Conservation (phyloP, 53 echinoderm and acorn worm species). For the Zoroaster sp. region DNA sequence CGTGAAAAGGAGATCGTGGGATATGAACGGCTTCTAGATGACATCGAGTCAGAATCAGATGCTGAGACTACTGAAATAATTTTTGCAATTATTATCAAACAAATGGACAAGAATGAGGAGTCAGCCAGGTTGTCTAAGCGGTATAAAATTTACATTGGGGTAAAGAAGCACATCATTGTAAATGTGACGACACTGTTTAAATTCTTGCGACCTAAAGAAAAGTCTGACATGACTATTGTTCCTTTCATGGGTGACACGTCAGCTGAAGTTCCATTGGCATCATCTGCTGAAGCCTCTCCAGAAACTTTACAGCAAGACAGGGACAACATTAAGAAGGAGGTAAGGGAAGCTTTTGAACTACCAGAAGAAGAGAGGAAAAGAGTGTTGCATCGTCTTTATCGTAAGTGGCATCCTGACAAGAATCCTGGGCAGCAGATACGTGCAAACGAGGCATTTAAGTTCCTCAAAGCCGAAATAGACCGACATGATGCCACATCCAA, state of each 20-base stretch:
- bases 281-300: background rate
- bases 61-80: constrained; percentile 24
- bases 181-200: constrained; percentile 29
- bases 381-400: constrained; percentile 52
- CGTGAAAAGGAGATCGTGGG: constrained; percentile 65
- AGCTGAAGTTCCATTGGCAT: background rate
- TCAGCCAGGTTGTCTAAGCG: background rate
- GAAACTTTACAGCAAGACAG: constrained; percentile 3
- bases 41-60: background rate
- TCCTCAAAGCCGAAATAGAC: constrained; percentile 44
- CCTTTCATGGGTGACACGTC: background rate
- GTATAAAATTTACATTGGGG: constrained; percentile 48
- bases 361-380: constrained; percentile 48
- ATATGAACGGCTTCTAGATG: background rate
- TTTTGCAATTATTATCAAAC: constrained; percentile 40
- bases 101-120: background rate
- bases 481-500: background rate
- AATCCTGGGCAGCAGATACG: constrained; percentile 45
- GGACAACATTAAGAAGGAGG: constrained; percentile 9
- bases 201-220: background rate
- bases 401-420: constrained; percentile 82
- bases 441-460: constrained; percentile 63
- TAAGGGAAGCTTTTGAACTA: constrained; percentile 42
- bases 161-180: background rate
- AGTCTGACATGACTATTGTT: background rate